These are phyloP conservation scores for Labroides dimidiatus DNA, from an alignment of 2,797 vertebrate species.

Conservation along the genomic window DNA sequence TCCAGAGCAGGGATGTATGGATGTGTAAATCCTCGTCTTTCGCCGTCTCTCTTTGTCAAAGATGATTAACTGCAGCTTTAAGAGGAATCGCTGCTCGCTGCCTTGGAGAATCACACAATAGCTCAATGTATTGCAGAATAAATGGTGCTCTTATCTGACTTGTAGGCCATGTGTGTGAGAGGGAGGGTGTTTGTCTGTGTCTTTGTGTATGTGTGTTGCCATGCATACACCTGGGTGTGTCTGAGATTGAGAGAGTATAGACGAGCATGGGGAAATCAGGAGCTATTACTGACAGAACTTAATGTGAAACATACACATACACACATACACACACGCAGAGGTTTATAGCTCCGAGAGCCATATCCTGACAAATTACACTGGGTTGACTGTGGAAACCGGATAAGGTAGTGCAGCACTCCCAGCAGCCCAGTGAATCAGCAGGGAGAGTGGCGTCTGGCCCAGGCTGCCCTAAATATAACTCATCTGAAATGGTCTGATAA, in stretches of 20 bases:
- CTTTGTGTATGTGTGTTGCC: conserved; percentile 30
- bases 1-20: conserved; percentile 65
- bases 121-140: conserved; percentile 79
- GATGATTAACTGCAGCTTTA: conserved; percentile 78
- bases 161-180: conserved; percentile 59
- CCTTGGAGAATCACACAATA: conserved; percentile 78
- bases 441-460: conserved; percentile 82
- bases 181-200: conserved; percentile 34
- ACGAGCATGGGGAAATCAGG: conserved; percentile 74
- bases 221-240: conserved; percentile 57
- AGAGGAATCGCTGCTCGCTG: conserved; percentile 69
- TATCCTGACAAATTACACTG: conserved; percentile 84
- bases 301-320: conserved; percentile 66
- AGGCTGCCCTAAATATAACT: conserved; percentile 84
- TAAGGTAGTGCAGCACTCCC: conserved; percentile 80
- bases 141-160: conserved; percentile 77
- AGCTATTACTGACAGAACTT: conserved; percentile 80
- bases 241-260: conserved; percentile 58
- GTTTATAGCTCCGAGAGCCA: conserved; percentile 80
- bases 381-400: conserved; percentile 84
- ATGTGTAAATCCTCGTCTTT: conserved; percentile 74
- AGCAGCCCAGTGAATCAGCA: conserved; percentile 83
- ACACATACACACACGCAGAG: conserved; percentile 45
- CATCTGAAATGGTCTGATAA: conserved; percentile 85
- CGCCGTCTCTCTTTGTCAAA: conserved; percentile 69